Evolutionary conservation across 2,888 invertebrate species (phyloP), one percentile per base, ranked within the genome.

Genomic region (Xylota sylvarum): DNA sequence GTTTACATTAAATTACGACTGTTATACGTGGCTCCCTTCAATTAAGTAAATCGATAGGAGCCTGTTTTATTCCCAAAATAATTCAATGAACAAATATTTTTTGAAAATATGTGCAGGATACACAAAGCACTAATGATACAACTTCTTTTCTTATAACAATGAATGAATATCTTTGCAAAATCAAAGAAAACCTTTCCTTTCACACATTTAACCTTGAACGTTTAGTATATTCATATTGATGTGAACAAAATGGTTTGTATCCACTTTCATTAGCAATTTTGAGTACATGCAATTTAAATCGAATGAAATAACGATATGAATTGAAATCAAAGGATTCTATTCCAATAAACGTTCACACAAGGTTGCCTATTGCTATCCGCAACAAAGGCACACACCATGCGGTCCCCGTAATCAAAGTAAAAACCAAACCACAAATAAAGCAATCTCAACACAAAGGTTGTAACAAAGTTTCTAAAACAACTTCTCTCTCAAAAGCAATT

Each of bases 271-370:
- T 32, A 32, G 17, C 32, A 46, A 12, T 32, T 9, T 65, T 48
- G 48, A 30, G 9, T 27, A 9, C 5, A 14, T 12, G 17, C 35
- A 19, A 67, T 37, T 67, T 12, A 5, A 67, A 27, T 7, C 10
- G 35, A 65, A 50, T n/a, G 19, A 50, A 23, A 50, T 4, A 32
- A 65, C 48, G 50, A 65, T 30, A 19, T 17, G 10, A 32, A 50
- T 35, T 23, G 5, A 40, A 69, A 69, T 69, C 67, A 69, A 69
- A 69, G 52, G 52, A 67, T 37, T 52, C n/a, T 50, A 67, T 35
- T n/a, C 17, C 14, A n/a, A n/a, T 58, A 37, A 19, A 37, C 23
- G 30, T 40, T 23, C 37, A 17, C 17, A 58, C 32, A 35, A 14
- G 32, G 12, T n/a, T 23, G 6, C 19, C 7, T 35, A 48, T 32